phyloP scores from a whole-genome alignment of 2,797 vertebrate genomes.

The Ctenopoma kingsleyae region DNA sequence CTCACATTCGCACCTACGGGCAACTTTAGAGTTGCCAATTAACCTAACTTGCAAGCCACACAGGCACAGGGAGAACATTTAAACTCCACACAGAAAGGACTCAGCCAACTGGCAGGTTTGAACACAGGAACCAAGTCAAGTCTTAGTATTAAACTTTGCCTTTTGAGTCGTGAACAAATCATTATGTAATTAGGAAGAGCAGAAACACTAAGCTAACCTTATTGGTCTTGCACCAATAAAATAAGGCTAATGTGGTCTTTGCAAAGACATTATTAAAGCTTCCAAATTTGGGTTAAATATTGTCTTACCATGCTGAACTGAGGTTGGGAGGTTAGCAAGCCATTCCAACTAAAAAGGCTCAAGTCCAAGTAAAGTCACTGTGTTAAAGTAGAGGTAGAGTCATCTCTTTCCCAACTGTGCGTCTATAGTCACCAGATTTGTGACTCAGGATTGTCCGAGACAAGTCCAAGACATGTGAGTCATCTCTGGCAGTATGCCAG shows the following conservation, averaged over 20 bases:
- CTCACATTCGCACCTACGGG: no score
- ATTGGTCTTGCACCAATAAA: background rate
- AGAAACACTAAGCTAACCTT: background rate
- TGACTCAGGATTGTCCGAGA: slow-evolving; percentile 18
- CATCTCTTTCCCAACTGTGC: slow-evolving; percentile 16
- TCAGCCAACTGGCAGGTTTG: no score
- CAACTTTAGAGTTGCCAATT: no score
- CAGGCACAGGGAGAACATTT: no score
- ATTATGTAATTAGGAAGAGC: background rate
- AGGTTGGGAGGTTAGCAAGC: background rate
- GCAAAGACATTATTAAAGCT: background rate
- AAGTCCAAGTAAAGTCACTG: background rate
- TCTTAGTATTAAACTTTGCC: background rate
- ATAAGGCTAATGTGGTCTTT: background rate
- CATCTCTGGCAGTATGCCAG: slow-evolving; percentile 7
- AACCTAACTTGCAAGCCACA: no score
- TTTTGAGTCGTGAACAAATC: background rate
- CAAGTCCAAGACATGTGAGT: slow-evolving; percentile 27
- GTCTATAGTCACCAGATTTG: slow-evolving; percentile 8
- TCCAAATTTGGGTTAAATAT: background rate
- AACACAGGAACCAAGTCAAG: no score
- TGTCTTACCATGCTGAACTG: background rate
- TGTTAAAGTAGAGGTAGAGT: background rate
- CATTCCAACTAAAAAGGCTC: background rate
- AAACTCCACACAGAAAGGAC: no score